Evolutionary conservation across 2,113 vertebrate species (phyloP).

Genomic region (Chloropsis cyanopogon): DNA sequence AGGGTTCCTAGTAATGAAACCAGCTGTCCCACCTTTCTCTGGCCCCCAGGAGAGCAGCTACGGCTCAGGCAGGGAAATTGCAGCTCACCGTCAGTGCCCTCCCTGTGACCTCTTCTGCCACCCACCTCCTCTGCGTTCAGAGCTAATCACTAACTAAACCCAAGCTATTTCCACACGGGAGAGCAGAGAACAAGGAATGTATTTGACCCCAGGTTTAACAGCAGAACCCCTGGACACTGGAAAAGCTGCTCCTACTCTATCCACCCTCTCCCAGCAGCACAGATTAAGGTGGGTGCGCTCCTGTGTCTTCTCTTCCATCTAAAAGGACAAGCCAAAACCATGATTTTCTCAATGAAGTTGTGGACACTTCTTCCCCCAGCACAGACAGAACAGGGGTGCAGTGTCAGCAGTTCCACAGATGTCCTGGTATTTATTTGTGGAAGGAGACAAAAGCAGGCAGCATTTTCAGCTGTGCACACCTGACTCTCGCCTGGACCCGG

Average conservation of each 20-base stretch:
- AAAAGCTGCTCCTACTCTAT: background rate
- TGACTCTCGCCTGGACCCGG: background rate
- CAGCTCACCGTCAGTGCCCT: background rate
- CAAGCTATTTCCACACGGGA: background rate
- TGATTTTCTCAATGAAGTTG: background rate
- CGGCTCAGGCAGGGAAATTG: background rate
- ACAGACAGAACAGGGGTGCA: background rate
- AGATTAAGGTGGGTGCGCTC: background rate
- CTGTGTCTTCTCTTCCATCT: background rate
- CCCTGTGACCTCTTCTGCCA: background rate
- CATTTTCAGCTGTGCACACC: background rate
- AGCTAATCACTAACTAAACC: background rate
- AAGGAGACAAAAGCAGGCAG: background rate
- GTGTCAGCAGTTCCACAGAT: background rate
- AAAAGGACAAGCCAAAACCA: background rate
- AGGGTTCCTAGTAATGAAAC: background rate
- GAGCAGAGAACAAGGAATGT: background rate
- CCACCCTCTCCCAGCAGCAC: background rate
- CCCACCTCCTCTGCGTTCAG: background rate
- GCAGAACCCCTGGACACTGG: background rate
- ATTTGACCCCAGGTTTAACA: background rate
- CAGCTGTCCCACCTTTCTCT: background rate
- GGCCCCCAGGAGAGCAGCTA: background rate
- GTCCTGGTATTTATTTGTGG: fast-evolving
- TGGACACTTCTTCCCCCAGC: background rate